Base-by-base conservation (phyloP, 2,113 vertebrate species). In the Syrmaticus mikado region DNA sequence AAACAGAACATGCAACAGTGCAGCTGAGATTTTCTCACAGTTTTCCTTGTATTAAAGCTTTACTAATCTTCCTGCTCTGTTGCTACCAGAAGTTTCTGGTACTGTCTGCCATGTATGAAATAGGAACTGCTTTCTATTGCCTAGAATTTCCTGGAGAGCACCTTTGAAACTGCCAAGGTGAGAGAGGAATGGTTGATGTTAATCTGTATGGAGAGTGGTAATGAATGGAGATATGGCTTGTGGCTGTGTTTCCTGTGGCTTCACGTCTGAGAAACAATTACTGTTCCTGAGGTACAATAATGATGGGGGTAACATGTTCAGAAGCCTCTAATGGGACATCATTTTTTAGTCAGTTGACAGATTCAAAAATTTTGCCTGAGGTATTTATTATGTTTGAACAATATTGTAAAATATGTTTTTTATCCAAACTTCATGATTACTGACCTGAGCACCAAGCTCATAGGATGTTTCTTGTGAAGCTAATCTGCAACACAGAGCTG, bases 361-460 rank as follows among this genome's bases (percentile, higher is more conserved):
- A 72, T 86, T 65, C 68, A 34, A 83, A 78, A 83, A 91, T 78
- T 30, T 88, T 91, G 70, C 68, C 87, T 77, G 85, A 92, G 73
- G 82, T 91, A 74, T 77, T 96, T 91, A 83, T 91, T 68, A 50
- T 92, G 77, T 89, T 97, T 90, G 75, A 96, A 78, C 82, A 91
- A 68, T 84, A 94, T 52, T 91, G 62, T 90, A 91, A 91, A 85
- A 86, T 46, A 34, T 0, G 4, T 89, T 96, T 97, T 50, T 65
- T 83, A 94, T 92, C 73, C 46, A 82, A 62, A 11, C 67, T 78
- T 83, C 34, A 8, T 68, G 73, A 85, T 89, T 94, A 52, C 48
- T 88, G 68, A 43, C 72, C 82, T 10, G 22, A 89, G n/a, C 53
- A 87, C 57, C 61, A 43, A 72, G 52, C 36, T 72, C 18, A 55